phyloP scores from a whole-genome alignment of 2,797 vertebrate genomes.

The Chloroceryle amazona region DNA sequence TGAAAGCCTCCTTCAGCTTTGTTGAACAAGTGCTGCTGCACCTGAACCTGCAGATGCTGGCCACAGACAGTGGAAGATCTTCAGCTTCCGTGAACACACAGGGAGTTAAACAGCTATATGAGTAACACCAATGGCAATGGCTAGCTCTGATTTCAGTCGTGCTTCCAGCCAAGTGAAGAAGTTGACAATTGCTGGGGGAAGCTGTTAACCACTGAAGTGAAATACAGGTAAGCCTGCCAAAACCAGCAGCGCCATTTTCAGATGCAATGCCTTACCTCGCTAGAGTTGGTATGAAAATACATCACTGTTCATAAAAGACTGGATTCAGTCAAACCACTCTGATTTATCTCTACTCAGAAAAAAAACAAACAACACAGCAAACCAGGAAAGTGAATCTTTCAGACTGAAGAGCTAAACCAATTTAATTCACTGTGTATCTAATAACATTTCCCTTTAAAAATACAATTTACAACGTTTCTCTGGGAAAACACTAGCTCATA shows the following conservation, averaged over 20 bases:
- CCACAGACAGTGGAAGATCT: not conserved
- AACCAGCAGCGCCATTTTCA: not conserved
- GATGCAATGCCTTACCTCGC: not conserved
- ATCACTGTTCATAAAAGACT: not conserved
- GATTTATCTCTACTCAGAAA: not conserved
- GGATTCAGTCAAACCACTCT: not conserved
- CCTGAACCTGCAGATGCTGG: not conserved
- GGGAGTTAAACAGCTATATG: accelerated
- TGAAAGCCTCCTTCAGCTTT: not conserved
- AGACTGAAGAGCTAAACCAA: conserved; percentile 15
- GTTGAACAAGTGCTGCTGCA: not conserved
- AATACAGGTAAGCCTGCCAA: not conserved
- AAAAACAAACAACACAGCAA: not conserved
- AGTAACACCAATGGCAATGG: not conserved
- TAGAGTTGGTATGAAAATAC: not conserved
- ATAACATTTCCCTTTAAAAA: conserved; percentile 23
- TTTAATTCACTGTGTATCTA: conserved; percentile 33
- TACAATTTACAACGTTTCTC: conserved; percentile 7
- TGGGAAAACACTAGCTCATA: conserved; percentile 6
- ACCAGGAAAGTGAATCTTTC: not conserved
- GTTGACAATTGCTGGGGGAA: not conserved
- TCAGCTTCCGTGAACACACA: accelerated
- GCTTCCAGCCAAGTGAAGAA: not conserved
- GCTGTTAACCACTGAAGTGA: not conserved
- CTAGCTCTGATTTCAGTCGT: not conserved